phyloP scores from a whole-genome alignment of 2,113 vertebrate genomes.

The Gasterosteus nipponicus region DNA sequence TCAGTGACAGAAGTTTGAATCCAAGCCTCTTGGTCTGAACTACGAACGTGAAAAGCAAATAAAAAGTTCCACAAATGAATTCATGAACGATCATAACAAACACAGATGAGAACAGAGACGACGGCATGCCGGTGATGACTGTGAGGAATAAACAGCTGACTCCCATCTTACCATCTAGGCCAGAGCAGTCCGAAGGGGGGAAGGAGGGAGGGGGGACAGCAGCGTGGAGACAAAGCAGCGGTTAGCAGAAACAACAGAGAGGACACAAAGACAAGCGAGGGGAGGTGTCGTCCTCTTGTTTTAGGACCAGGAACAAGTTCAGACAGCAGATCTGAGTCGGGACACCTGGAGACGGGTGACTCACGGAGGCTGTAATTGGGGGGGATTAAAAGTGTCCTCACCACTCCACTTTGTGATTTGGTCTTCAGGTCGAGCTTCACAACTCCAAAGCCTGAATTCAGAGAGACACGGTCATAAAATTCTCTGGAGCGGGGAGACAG shows the following conservation, averaged over 20 bases:
- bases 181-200: constrained; percentile 47
- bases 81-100: background rate
- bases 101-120: background rate
- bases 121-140: background rate
- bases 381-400: constrained; percentile 76
- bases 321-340: constrained; percentile 26
- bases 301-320: constrained; percentile 19
- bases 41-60: background rate
- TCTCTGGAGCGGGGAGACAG: background rate
- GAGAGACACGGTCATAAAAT: background rate
- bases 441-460: constrained; percentile 88
- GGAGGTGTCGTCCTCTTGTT: constrained; percentile 29
- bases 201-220: constrained; percentile 27
- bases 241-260: constrained; percentile 50
- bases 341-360: constrained; percentile 14
- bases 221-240: constrained; percentile 65
- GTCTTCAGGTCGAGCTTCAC: constrained; percentile 96
- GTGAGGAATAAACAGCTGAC: constrained; percentile 5
- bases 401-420: constrained; percentile 94
- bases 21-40: background rate
- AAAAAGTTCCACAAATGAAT: background rate
- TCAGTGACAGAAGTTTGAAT: background rate
- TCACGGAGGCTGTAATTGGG: background rate
- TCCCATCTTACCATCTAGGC: constrained; percentile 74
- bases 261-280: constrained; percentile 17